A percentile compares a stretch with the other conserved stretches of the same genome.
phyloP scores from a whole-genome alignment of 2,113 vertebrate genomes.

The Aleadryas rufinucha region DNA sequence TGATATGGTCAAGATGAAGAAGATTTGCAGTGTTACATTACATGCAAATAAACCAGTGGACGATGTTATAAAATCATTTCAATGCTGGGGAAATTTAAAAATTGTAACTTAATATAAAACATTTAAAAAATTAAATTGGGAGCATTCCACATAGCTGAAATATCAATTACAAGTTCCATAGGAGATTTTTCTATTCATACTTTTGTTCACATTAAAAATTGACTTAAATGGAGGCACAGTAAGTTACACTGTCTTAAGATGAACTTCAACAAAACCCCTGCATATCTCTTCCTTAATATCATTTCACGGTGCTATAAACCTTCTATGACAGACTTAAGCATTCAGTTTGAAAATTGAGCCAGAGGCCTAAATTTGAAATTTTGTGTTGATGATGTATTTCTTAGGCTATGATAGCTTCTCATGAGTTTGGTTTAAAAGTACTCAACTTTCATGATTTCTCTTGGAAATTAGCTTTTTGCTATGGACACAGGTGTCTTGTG shows the following conservation, averaged over 20 bases:
- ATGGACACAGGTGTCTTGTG: neutral
- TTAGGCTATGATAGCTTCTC: neutral
- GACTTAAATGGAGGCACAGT: rapidly evolving
- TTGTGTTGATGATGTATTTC: neutral
- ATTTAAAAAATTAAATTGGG: neutral
- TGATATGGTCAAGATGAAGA: neutral
- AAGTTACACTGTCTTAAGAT: neutral
- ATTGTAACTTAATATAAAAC: neutral
- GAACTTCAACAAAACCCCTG: neutral
- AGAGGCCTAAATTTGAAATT: neutral
- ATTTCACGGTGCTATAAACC: neutral
- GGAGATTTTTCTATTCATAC: neutral
- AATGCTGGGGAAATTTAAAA: neutral
- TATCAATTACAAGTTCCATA: neutral
- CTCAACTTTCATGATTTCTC: neutral
- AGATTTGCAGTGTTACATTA: neutral
- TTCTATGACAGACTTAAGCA: neutral
- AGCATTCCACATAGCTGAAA: neutral
- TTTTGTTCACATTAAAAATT: neutral
- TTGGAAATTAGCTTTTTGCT: neutral
- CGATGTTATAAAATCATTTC: neutral
- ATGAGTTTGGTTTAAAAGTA: neutral
- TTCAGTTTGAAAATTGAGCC: neutral
- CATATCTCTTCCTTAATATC: neutral
- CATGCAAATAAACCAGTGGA: neutral